phyloP scores from a whole-genome alignment of 1,140 invertebrate genomes.

The Drosophila tani region DNA sequence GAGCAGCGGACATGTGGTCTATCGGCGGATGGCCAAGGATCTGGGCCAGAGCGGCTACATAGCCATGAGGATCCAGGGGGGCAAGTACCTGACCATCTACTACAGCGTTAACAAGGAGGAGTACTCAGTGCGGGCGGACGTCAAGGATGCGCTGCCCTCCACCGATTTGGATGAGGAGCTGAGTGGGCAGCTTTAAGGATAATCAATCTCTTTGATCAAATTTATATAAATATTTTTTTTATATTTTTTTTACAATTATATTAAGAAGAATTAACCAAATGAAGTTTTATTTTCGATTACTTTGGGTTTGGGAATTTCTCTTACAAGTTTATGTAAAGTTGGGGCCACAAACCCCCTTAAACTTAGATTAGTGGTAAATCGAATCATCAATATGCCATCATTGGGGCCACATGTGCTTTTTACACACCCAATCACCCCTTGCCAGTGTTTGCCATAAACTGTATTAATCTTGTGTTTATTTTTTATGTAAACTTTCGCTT shows the following conservation, averaged over 20 bases:
- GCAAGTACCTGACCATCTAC: constrained; percentile 64
- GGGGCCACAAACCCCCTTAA: not conserved
- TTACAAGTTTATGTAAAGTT: no score
- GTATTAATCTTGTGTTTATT: constrained; percentile 29
- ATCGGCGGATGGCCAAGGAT: constrained; percentile 49
- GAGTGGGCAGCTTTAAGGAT: constrained; percentile 28
- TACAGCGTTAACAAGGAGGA: constrained; percentile 71
- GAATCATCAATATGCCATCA: constrained; percentile 13
- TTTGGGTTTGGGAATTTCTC: no score
- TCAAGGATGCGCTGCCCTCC: constrained; percentile 40
- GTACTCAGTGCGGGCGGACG: constrained; percentile 70
- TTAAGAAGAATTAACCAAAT: not conserved
- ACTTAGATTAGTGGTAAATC: not conserved
- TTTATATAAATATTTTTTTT: not conserved
- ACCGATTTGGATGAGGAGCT: constrained; percentile 51
- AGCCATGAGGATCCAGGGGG: constrained; percentile 48
- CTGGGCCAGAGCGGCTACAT: constrained; percentile 56
- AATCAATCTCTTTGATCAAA: not conserved
- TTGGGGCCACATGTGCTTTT: constrained; percentile 8
- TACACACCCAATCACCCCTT: not conserved
- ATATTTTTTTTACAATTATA: not conserved
- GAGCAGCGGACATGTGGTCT: constrained; percentile 67
- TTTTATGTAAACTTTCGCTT: constrained; percentile 5
- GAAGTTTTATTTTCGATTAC: no score
- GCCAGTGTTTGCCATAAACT: not conserved